A percentile compares a stretch with the other conserved stretches of the same genome.
phyloP scores from a whole-genome alignment of 2,888 invertebrate genomes.

The Lucinisca nassula region DNA sequence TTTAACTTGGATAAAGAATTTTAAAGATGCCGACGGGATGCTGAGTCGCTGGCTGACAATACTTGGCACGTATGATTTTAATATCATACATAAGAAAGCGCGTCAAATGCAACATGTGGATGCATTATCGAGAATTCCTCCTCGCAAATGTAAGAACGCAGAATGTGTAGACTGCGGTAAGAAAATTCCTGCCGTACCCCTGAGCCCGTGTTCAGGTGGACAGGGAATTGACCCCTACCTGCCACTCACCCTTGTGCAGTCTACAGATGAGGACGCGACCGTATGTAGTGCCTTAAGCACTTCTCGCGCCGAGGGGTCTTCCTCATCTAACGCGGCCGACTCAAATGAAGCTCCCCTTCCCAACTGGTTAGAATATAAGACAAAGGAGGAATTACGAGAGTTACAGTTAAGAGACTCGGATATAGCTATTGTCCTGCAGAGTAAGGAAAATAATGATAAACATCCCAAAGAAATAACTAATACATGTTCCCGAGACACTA shows the following conservation, averaged over 20 bases:
- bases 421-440: background rate
- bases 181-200: background rate
- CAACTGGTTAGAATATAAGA: background rate
- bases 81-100: conserved; percentile 26
- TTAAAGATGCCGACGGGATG: conserved; percentile 52
- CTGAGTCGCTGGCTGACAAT: background rate
- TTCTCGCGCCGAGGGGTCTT: background rate
- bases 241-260: background rate
- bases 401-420: background rate
- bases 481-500: background rate
- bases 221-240: background rate
- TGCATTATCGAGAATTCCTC: background rate
- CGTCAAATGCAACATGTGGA: background rate
- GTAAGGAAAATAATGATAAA: background rate
- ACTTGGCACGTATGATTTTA: conserved; percentile 43
- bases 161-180: background rate
- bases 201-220: background rate
- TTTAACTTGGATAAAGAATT: conserved; percentile 41
- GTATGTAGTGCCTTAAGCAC: background rate
- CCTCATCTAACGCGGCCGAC: background rate
- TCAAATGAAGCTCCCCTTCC: background rate
- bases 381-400: background rate
- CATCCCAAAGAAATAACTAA: background rate
- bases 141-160: background rate
- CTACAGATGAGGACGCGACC: background rate